Evolutionary conservation across 2,888 invertebrate species (phyloP).

Genomic region (Smittia sp.): DNA sequence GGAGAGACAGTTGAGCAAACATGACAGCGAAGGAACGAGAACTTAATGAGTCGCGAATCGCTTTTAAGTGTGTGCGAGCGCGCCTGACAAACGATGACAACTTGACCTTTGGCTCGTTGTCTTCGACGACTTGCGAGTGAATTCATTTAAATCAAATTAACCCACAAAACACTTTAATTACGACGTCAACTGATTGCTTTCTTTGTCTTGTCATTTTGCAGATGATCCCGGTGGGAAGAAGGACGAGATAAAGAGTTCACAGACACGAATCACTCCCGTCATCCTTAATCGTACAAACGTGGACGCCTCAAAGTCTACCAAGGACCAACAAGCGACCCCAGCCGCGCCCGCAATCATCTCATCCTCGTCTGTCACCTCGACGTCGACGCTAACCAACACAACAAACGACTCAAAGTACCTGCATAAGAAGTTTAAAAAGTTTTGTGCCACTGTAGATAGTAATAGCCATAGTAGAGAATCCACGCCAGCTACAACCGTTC

Average conservation of each 20-base stretch:
- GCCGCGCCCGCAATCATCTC: conserved; percentile 43
- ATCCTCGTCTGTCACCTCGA: conserved; percentile 28
- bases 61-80: too few species aligned
- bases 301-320: not conserved
- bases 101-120: conserved; percentile 24
- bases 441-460: conserved; percentile 56
- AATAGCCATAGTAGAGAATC: conserved; percentile 19
- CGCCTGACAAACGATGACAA: not conserved
- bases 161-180: conserved; percentile 18
- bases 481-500: conserved; percentile 47
- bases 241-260: conserved; percentile 47
- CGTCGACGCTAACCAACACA: conserved; percentile 43
- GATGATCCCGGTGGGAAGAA: conserved; percentile 50
- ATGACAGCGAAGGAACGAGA: too few species aligned
- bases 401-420: conserved; percentile 71
- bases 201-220: conserved; percentile 44
- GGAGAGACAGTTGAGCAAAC: too few species aligned
- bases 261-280: conserved; percentile 43
- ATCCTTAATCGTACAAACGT: conserved; percentile 42
- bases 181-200: not conserved
- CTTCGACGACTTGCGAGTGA: not conserved
- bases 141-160: conserved; percentile 33
- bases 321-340: conserved; percentile 42
- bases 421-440: conserved; percentile 91
- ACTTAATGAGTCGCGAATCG: too few species aligned